Evolutionary conservation across 2,113 vertebrate species (phyloP), one percentile per base, ranked within the genome.

Genomic region (Ondatra zibethicus): DNA sequence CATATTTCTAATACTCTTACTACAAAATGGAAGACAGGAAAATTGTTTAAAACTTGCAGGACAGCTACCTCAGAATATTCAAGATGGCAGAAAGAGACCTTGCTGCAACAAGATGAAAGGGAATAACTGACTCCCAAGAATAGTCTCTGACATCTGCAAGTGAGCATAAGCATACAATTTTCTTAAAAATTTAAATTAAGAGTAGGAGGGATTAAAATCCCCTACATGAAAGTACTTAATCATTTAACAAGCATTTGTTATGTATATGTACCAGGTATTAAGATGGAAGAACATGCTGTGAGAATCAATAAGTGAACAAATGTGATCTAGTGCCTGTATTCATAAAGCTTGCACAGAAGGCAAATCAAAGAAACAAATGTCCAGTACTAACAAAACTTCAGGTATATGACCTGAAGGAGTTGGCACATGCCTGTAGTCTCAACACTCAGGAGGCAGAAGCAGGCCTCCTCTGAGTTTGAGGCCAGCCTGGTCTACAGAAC

Each of bases 291-390:
- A 10, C 31, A 63, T 31, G 25, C 31, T 80, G 45, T 14, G 8
- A 93, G 58, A 89, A 89, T 55, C 76, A 6, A 92, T 58, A 93
- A 92, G n/a, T 84, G 58, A 63, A 45, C 55, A 31, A 63, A 65
- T 42, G 13, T 63, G 25, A 84, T 63, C 55, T 84, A 29, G 23
- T 27, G 72, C 63, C 19, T 91, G 0, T 72, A 82, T 90, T 82
- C 65, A 78, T 25, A 11, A 95, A 90, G 45, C 81, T 88, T 73
- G 76, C 27, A 85, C 61, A 65, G 42, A 80, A 61, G n/a, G 96
- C 47, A 94, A 91, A 96, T 27, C 87, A 93, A 94, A 92, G 76
- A 92, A 87, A 89, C 42, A 63, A n/a, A 81, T 4, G 25, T 63
- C 42, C 84, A 91, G 27, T 31, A 31, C 81, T 29, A 92, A 29